A percentile compares a stretch with the other conserved stretches of the same genome.
Evolutionary conservation across 2,797 vertebrate genomes (phyloP).

Genomic region (Parauchenoglanis punctatus): DNA sequence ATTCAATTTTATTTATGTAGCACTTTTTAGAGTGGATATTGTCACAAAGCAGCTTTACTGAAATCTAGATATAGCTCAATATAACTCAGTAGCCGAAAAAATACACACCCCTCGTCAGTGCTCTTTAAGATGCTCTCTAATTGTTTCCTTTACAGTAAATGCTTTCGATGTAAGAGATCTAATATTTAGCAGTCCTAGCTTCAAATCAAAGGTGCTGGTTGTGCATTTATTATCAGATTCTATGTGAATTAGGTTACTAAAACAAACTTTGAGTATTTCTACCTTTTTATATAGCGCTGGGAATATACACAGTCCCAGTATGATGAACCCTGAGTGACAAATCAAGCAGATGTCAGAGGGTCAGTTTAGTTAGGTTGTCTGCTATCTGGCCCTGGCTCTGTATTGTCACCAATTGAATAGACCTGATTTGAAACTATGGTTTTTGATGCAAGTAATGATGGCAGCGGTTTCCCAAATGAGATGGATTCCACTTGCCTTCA

Average conservation of each 20-base stretch:
- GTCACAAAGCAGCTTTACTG: not conserved
- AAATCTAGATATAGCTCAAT: too few species aligned
- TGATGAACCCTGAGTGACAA: not conserved
- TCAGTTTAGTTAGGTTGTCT: not conserved
- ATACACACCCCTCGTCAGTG: too few species aligned
- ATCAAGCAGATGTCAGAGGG: not conserved
- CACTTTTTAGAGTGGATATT: too few species aligned
- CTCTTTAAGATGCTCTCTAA: too few species aligned
- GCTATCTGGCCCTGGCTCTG: not conserved
- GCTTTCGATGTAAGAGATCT: not conserved
- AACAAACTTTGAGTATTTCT: not conserved
- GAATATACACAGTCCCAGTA: not conserved
- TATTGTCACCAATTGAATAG: not conserved
- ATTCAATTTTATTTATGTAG: not conserved
- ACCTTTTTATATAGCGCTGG: not conserved
- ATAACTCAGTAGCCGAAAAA: too few species aligned
- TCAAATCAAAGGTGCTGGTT: not conserved
- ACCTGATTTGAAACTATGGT: not conserved
- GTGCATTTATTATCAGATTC: not conserved
- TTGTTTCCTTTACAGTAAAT: not conserved
- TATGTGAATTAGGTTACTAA: not conserved
- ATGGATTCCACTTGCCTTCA: not conserved
- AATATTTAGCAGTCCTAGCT: not conserved
- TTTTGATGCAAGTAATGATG: not conserved
- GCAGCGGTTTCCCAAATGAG: not conserved